Conservation (phyloP, 2,888 invertebrate genomes). For the Agonopterix alstromeriana region DNA sequence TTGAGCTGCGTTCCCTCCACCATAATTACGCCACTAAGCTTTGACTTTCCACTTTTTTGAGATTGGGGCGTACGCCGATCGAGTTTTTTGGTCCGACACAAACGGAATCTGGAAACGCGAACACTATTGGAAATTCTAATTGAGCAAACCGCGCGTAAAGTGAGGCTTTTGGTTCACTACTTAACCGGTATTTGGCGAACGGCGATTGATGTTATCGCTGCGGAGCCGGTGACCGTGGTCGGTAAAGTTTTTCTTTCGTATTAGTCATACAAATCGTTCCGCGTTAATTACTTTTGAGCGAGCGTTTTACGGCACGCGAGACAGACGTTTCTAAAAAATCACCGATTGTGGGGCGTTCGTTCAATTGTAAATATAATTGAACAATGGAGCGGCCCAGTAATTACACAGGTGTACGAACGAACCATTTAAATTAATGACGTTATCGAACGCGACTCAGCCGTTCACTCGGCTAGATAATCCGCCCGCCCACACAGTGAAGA, state of each 20-base stretch:
- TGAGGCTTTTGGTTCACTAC: conserved; percentile 15
- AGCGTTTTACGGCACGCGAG: conserved; percentile 45
- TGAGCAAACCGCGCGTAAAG: conserved; percentile 26
- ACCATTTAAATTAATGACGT: conserved; percentile 40
- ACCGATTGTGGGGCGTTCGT: conserved; percentile 30
- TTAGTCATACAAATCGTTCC: conserved; percentile 44
- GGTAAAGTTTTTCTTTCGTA: conserved; percentile 31
- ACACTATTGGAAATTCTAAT: conserved; percentile 45
- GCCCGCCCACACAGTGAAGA: conserved; percentile 11
- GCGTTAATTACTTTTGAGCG: conserved; percentile 44
- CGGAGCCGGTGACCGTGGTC: conserved; percentile 18
- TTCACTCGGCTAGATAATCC: conserved; percentile 22
- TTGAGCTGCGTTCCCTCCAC: conserved; percentile 43
- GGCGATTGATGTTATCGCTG: conserved; percentile 39
- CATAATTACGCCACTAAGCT: conserved; percentile 58
- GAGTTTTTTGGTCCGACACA: conserved; percentile 38
- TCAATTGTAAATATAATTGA: conserved; percentile 49
- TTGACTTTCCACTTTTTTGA: conserved; percentile 46
- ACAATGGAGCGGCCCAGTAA: conserved; percentile 36
- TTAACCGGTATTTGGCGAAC: conserved; percentile 14
- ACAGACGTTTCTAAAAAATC: conserved; percentile 30
- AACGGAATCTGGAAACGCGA: conserved; percentile 37
- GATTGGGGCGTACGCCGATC: conserved; percentile 26
- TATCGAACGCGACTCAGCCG: conserved; percentile 29
- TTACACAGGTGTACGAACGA: conserved; percentile 36